phyloP scores from a whole-genome alignment of 2,888 invertebrate genomes.

The Achlya flavicornis region DNA sequence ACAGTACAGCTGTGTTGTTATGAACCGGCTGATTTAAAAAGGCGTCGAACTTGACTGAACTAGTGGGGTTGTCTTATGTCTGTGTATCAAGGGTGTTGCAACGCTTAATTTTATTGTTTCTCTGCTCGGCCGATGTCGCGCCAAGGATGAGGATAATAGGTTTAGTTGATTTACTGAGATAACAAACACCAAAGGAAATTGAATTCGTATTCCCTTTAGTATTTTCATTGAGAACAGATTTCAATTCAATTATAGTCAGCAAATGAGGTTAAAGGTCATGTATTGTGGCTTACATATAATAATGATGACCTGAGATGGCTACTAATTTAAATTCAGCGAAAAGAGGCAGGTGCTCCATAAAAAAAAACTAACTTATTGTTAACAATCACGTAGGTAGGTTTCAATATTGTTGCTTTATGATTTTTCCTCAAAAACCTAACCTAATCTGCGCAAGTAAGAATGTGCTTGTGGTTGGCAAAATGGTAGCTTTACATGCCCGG shows the following conservation, averaged over 20 bases:
- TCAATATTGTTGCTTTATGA: too few relatives aligned
- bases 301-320: too few relatives aligned
- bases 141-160: conserved; percentile 28
- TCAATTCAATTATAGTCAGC: conserved; percentile 27
- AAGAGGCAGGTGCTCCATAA: too few relatives aligned
- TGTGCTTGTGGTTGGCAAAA: too few relatives aligned
- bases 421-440: too few relatives aligned
- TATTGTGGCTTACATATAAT: not conserved
- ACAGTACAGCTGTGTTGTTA: conserved; percentile 43
- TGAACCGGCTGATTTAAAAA: conserved; percentile 50
- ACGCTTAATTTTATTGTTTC: conserved; percentile 43
- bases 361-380: too few relatives aligned
- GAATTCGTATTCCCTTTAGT: conserved; percentile 33
- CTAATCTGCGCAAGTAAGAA: too few relatives aligned
- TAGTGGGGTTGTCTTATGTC: conserved; percentile 35
- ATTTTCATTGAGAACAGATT: conserved; percentile 31
- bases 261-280: not conserved
- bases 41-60: conserved; percentile 55
- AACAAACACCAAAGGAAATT: conserved; percentile 38
- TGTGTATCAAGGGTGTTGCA: conserved; percentile 34
- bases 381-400: too few relatives aligned
- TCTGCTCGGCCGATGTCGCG: conserved; percentile 37
- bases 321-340: too few relatives aligned
- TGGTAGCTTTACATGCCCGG: too few relatives aligned
- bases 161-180: conserved; percentile 43